Evolutionary conservation across 1,140 invertebrate genomes (phyloP).

Genomic region (Mamestra configurata): DNA sequence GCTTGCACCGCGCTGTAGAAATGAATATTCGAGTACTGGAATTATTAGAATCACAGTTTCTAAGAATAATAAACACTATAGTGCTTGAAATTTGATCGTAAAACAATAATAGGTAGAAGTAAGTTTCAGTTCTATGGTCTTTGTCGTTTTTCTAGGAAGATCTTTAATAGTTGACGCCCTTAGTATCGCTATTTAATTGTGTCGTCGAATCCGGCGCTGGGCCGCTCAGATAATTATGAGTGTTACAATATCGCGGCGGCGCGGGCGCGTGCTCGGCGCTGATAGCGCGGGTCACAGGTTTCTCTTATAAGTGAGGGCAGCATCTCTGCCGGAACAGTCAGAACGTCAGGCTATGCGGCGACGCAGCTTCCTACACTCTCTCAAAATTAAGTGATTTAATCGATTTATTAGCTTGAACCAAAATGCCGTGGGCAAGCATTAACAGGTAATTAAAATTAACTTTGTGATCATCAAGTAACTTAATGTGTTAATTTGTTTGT

Average conservation of each 20-base stretch:
- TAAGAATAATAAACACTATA: neutral
- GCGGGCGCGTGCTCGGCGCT: conserved; percentile 78
- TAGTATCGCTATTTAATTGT: neutral
- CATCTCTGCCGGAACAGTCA: conserved; percentile 66
- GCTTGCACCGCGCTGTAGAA: neutral
- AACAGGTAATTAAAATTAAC: conserved; percentile 76
- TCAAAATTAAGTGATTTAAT: conserved; percentile 81
- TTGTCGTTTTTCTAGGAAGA: neutral
- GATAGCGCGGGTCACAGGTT: conserved; percentile 82
- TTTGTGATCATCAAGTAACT: conserved; percentile 14
- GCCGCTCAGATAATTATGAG: conserved; percentile 47
- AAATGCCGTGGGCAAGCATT: conserved; percentile 85
- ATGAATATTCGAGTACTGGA: neutral
- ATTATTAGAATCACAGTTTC: neutral
- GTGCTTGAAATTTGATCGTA: neutral
- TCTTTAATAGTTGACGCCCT: neutral
- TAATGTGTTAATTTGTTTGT: conserved; percentile 24
- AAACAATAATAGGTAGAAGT: neutral
- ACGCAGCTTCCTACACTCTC: conserved; percentile 80
- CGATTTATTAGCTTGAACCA: conserved; percentile 53
- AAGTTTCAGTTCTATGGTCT: neutral
- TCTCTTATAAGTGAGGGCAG: conserved; percentile 71
- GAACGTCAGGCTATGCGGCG: conserved; percentile 69
- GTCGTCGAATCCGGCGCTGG: conserved; percentile 24
- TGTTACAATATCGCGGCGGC: conserved; percentile 36